Evolutionary conservation across 1,140 invertebrate species (phyloP).

Genomic region (Lerema accius): DNA sequence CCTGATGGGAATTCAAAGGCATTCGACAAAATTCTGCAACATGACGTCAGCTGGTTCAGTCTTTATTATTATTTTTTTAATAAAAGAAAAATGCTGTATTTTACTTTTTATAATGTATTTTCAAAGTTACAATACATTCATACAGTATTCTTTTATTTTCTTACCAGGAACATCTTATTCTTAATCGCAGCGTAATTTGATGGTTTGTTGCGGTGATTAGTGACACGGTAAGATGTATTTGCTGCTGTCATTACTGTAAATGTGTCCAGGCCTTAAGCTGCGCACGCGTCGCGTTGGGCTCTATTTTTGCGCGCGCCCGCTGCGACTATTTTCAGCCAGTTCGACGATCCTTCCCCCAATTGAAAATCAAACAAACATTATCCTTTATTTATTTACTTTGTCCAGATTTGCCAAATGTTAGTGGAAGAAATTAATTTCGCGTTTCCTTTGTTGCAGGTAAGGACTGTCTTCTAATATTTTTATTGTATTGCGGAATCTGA

Average conservation of each 20-base stretch:
- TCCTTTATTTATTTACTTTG: constrained; percentile 28
- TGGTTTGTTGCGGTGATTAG: too few species aligned
- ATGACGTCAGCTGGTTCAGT: too few species aligned
- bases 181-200: too few species aligned
- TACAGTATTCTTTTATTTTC: too few species aligned
- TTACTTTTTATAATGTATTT: too few species aligned
- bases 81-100: too few species aligned
- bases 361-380: constrained; percentile 47
- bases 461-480: constrained; percentile 9
- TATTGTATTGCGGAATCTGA: not conserved
- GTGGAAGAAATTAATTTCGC: constrained; percentile 22
- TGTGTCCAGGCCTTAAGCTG: not conserved
- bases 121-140: too few species aligned
- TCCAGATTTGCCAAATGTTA: constrained; percentile 39
- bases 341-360: constrained; percentile 36
- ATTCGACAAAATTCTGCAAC: too few species aligned
- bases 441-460: constrained; percentile 45
- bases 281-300: constrained; percentile 44
- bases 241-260: not conserved
- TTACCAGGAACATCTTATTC: too few species aligned
- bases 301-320: constrained; percentile 49
- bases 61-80: too few species aligned
- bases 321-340: constrained; percentile 47
- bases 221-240: not conserved
- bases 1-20: too few species aligned